phyloP scores from a whole-genome alignment of 2,113 vertebrate species.

The Apistogramma diplotaenia region DNA sequence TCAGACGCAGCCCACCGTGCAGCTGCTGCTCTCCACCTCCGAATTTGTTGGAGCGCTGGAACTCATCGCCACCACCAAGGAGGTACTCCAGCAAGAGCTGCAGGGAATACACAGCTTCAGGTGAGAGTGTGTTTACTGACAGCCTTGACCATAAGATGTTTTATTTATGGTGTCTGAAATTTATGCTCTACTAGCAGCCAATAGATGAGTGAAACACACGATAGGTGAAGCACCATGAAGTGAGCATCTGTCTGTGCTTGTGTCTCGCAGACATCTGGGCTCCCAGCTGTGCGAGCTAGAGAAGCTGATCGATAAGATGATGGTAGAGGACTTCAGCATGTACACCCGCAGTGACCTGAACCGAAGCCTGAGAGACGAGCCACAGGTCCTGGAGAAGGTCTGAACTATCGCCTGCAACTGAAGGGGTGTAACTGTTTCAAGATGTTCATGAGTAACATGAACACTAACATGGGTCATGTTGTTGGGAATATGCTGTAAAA shows the following conservation, averaged over 20 bases:
- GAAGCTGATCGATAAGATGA: slow-evolving; percentile 99
- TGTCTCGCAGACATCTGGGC: slow-evolving; percentile 87
- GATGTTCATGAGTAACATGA: background rate
- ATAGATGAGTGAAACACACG: background rate
- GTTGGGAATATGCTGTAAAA: background rate
- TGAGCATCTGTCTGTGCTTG: background rate
- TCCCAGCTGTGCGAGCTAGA: slow-evolving; percentile 99
- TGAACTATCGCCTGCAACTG: background rate
- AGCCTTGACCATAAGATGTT: background rate
- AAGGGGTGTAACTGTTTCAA: background rate
- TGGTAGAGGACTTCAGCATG: slow-evolving; percentile 96
- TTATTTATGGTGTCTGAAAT: background rate
- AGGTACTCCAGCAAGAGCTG: slow-evolving; percentile 97
- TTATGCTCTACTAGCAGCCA: background rate
- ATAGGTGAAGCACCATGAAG: background rate
- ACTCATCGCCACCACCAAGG: slow-evolving; percentile 96
- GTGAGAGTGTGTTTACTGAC: slow-evolving; percentile 65
- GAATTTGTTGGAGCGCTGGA: slow-evolving; percentile 97
- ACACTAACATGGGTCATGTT: background rate
- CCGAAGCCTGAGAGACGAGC: slow-evolving; percentile 89
- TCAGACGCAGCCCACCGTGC: slow-evolving; percentile 98
- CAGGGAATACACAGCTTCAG: slow-evolving; percentile 97
- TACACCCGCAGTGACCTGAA: slow-evolving; percentile 90
- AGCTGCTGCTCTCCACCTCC: slow-evolving; percentile 92
- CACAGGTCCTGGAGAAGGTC: slow-evolving; percentile 93